Evolutionary conservation across 2,113 vertebrate genomes (phyloP).

Genomic region (Saccopteryx leptura): DNA sequence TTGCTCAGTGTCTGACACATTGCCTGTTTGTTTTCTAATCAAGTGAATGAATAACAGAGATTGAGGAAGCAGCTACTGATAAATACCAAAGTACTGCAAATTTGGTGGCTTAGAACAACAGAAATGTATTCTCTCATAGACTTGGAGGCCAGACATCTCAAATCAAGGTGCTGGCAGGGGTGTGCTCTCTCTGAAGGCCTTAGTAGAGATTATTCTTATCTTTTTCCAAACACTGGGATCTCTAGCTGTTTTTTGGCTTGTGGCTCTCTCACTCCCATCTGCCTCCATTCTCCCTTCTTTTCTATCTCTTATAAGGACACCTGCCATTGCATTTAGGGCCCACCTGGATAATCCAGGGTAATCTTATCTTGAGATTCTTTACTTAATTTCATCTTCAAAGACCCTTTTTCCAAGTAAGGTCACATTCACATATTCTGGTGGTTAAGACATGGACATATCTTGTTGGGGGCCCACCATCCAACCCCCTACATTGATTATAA

Average conservation of each 20-base stretch:
- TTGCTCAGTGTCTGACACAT: neutral
- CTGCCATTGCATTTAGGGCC: neutral
- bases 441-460: neutral
- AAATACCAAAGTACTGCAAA: neutral
- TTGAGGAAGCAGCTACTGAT: neutral
- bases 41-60: neutral
- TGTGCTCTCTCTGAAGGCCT: neutral
- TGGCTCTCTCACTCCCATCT: neutral
- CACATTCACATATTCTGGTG: neutral
- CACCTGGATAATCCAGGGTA: neutral
- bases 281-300: neutral
- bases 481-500: neutral
- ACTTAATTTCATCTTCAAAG: neutral
- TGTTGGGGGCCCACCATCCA: neutral
- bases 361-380: neutral
- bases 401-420: neutral
- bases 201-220: neutral
- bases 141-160: neutral
- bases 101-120: neutral
- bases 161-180: neutral
- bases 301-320: neutral
- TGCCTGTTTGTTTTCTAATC: slow-evolving; percentile 3
- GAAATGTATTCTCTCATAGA: neutral
- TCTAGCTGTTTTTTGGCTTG: neutral
- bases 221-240: neutral